Conservation (phyloP, 2,888 invertebrate species). For the Zaprionus bogoriensis region DNA sequence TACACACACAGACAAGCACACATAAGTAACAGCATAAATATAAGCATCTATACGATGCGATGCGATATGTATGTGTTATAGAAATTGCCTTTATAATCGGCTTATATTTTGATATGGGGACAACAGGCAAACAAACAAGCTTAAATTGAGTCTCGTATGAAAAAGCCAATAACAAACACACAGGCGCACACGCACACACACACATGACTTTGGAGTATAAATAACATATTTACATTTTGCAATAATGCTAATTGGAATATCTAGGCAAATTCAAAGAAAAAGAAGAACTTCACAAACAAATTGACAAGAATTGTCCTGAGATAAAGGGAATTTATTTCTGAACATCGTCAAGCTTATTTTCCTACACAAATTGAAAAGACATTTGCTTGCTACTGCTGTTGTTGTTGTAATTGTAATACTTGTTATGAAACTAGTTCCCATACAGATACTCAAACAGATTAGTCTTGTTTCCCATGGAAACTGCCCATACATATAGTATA, state of each 20-base stretch:
- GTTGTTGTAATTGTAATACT: too few relatives aligned
- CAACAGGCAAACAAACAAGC: constrained; percentile 61
- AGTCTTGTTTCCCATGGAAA: too few relatives aligned
- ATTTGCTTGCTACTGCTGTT: too few relatives aligned
- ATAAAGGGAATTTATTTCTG: not conserved
- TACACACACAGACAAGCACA: not conserved
- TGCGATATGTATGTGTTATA: constrained; percentile 40
- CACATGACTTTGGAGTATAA: constrained; percentile 28
- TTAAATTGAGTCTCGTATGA: constrained; percentile 59
- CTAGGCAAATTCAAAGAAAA: constrained; percentile 4
- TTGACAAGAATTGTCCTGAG: not conserved
- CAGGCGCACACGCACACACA: not conserved
- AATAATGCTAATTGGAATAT: constrained; percentile 40
- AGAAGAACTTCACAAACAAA: constrained; percentile 8
- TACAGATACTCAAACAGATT: too few relatives aligned
- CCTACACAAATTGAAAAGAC: not conserved
- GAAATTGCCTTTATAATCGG: constrained; percentile 73
- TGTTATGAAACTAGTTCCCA: too few relatives aligned
- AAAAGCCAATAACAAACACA: constrained; percentile 46
- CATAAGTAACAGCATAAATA: constrained; percentile 33
- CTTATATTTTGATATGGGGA: constrained; percentile 66
- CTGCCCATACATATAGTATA: too few relatives aligned
- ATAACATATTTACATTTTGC: constrained; percentile 53
- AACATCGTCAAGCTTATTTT: not conserved
- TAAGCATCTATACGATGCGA: constrained; percentile 32